Evolutionary conservation across 2,797 vertebrate genomes (phyloP).

Genomic region (Phataginus tetradactyla): DNA sequence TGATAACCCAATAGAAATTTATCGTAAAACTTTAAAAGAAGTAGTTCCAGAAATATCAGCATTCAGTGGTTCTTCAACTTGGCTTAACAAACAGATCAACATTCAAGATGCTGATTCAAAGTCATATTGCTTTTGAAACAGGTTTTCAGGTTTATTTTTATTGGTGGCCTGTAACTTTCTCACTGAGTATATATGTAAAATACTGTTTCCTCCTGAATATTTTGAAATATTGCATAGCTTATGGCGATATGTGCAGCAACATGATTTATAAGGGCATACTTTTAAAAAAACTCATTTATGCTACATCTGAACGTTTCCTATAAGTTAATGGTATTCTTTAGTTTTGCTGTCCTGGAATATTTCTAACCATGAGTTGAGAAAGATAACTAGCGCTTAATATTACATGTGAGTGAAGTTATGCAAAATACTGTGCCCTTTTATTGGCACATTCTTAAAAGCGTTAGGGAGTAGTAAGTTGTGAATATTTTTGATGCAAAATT

Average conservation of each 20-base stretch:
- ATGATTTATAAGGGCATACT: slow-evolving; percentile 28
- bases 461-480: slow-evolving; percentile 48
- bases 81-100: slow-evolving; percentile 81
- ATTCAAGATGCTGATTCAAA: slow-evolving; percentile 70
- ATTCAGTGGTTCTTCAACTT: slow-evolving; percentile 72
- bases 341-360: slow-evolving; percentile 67
- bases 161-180: slow-evolving; percentile 62
- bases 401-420: slow-evolving; percentile 62
- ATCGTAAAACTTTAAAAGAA: slow-evolving; percentile 69
- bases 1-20: slow-evolving; percentile 62
- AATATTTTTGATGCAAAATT: slow-evolving; percentile 73
- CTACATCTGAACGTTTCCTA: slow-evolving; percentile 38
- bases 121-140: slow-evolving; percentile 53
- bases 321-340: slow-evolving; percentile 28
- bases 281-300: not conserved
- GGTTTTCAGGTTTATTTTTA: slow-evolving; percentile 71
- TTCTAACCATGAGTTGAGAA: slow-evolving; percentile 48
- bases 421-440: slow-evolving; percentile 66
- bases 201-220: slow-evolving; percentile 58
- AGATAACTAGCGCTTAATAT: slow-evolving; percentile 41
- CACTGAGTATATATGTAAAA: not conserved
- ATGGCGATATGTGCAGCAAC: not conserved
- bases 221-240: slow-evolving; percentile 54
- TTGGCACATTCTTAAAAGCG: slow-evolving; percentile 71
- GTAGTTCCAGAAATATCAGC: slow-evolving; percentile 81